Percentiles rank a stretch among this genome's conserved stretches.
These are phyloP conservation scores for Tringa solitaria DNA, from an alignment of 2,113 vertebrate genomes.

Conservation along the genomic window DNA sequence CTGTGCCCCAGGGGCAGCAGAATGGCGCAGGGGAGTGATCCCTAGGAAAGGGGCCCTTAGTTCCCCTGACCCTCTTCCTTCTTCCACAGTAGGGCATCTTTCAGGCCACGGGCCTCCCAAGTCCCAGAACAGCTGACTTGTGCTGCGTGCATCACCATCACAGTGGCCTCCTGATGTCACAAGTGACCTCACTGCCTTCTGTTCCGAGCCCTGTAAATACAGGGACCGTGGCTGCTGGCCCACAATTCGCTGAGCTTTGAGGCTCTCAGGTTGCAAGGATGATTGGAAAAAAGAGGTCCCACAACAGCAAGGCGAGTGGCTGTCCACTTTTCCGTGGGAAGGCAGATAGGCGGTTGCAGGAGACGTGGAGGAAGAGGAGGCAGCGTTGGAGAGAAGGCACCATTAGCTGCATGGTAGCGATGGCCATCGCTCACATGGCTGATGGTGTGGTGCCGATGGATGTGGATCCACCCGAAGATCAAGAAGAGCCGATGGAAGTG, in stretches of 20 bases:
- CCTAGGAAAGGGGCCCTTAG: background rate
- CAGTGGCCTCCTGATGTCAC: background rate
- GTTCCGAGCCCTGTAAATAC: background rate
- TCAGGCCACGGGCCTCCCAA: background rate
- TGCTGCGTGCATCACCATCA: background rate
- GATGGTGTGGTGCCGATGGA: background rate
- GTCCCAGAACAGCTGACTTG: background rate
- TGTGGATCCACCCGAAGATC: background rate
- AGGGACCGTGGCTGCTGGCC: background rate
- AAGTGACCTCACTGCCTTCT: background rate
- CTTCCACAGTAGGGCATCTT: background rate
- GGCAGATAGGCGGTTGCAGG: background rate
- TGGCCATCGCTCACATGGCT: background rate
- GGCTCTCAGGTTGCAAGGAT: background rate
- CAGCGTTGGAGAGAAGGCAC: background rate
- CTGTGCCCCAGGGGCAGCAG: background rate
- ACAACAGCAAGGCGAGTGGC: background rate
- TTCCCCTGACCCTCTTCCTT: rapidly evolving
- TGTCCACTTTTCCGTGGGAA: background rate
- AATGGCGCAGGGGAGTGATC: background rate
- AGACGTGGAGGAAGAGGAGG: background rate
- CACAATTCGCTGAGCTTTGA: background rate
- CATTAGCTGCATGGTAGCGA: background rate
- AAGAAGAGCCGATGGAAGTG: background rate
- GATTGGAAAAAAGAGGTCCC: background rate